These are phyloP conservation scores for Berghia stephanieae DNA, from an alignment of 1,140 invertebrate species.

Conservation along the genomic window DNA sequence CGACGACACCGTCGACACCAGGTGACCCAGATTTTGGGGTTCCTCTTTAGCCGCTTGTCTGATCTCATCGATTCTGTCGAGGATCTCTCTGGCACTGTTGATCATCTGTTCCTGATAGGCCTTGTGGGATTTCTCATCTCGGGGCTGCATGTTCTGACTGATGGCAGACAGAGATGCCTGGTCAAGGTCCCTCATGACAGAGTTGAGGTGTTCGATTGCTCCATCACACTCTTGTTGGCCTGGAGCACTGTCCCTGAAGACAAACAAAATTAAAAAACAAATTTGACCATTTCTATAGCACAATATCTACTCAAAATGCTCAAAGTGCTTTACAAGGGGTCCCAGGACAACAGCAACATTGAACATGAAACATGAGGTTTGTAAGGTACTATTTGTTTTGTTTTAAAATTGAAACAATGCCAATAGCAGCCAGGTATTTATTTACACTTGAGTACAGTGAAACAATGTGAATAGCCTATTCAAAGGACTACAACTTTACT, in stretches of 20 bases:
- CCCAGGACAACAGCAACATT: no score
- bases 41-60: slow-evolving; percentile 85
- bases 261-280: no score
- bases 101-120: slow-evolving; percentile 80
- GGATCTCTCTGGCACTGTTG: slow-evolving; percentile 71
- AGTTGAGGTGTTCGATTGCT: slow-evolving; percentile 81
- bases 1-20: slow-evolving; percentile 78
- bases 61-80: slow-evolving; percentile 80
- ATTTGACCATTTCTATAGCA: no score
- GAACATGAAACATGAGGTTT: no score
- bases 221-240: slow-evolving; percentile 92
- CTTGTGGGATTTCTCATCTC: slow-evolving; percentile 78
- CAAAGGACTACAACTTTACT: no score
- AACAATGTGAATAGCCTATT: no score
- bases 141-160: slow-evolving; percentile 79
- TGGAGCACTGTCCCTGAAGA: slow-evolving; percentile 86
- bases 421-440: no score
- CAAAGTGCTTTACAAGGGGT: no score
- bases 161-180: slow-evolving; percentile 86
- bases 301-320: no score
- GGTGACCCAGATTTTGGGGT: slow-evolving; percentile 92
- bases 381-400: no score
- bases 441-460: no score
- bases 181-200: slow-evolving; percentile 84
- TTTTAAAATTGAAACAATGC: no score